phyloP scores from a whole-genome alignment of 2,113 vertebrate genomes.

The Pristiophorus japonicus region DNA sequence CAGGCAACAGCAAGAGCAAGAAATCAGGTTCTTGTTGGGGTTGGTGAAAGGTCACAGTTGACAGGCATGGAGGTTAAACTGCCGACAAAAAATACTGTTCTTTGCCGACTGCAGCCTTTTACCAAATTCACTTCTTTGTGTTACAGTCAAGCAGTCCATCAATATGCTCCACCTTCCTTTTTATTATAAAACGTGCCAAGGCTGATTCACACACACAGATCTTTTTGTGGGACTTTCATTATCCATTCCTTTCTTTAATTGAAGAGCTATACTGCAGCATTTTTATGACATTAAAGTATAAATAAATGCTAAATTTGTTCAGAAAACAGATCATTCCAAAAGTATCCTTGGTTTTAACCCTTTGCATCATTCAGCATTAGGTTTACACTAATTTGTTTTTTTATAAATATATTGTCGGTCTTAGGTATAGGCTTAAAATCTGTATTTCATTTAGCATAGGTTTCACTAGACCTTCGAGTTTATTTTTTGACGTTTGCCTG shows the following conservation, averaged over 20 bases:
- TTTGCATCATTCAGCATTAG: background rate
- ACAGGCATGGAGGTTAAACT: slow-evolving; percentile 99
- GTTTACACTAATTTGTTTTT: background rate
- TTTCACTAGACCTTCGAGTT: background rate
- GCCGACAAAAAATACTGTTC: slow-evolving; percentile 99
- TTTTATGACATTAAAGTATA: background rate
- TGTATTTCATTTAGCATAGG: background rate
- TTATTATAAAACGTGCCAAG: slow-evolving; percentile 70
- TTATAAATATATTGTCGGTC: background rate
- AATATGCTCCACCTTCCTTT: slow-evolving; percentile 83
- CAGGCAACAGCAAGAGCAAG: slow-evolving; percentile 81
- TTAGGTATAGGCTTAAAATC: background rate
- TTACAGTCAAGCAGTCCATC: slow-evolving; percentile 85
- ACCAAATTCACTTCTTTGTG: slow-evolving; percentile 95
- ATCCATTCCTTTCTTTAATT: background rate
- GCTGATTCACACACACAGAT: background rate
- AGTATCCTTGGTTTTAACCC: background rate
- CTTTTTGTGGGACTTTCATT: slow-evolving; percentile 3
- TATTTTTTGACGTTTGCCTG: background rate
- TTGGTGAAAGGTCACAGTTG: slow-evolving; percentile 98
- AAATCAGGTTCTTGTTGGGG: slow-evolving; percentile 93
- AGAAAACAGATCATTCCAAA: background rate
- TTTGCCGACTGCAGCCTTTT: slow-evolving; percentile 90
- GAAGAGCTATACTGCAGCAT: background rate
- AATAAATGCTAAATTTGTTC: background rate